These are phyloP conservation scores for Morinoia aosen DNA, from an alignment of 2,888 invertebrate genomes.

Conservation along the genomic window DNA sequence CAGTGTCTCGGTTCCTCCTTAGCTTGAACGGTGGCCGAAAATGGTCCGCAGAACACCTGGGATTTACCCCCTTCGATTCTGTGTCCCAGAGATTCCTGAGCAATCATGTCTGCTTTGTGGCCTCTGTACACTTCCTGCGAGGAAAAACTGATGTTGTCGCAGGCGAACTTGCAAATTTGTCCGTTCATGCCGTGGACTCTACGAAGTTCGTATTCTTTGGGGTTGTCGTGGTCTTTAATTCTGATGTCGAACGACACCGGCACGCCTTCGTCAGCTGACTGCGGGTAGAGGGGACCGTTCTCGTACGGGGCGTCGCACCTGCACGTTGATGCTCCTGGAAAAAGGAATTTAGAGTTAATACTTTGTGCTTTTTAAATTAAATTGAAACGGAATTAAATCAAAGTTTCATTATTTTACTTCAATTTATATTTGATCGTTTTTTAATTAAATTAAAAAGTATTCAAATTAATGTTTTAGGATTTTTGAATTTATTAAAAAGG, in stretches of 20 bases:
- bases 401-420: background rate
- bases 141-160: constrained; percentile 68
- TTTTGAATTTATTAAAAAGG: too few species aligned
- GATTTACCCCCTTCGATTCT: constrained; percentile 68
- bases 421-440: background rate
- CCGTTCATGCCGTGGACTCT: constrained; percentile 65
- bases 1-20: constrained; percentile 57
- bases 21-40: constrained; percentile 62
- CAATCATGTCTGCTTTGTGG: constrained; percentile 70
- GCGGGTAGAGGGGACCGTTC: background rate
- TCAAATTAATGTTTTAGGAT: too few species aligned
- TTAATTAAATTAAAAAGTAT: background rate
- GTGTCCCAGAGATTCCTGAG: constrained; percentile 69
- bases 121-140: constrained; percentile 69
- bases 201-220: constrained; percentile 60
- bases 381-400: background rate
- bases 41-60: constrained; percentile 69
- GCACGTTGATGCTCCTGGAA: background rate
- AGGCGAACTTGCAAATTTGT: constrained; percentile 65
- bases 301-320: constrained; percentile 68
- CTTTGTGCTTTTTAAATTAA: background rate
- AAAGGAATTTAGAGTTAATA: background rate
- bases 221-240: constrained; percentile 66
- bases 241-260: constrained; percentile 68
- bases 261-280: constrained; percentile 66